phyloP scores from a whole-genome alignment of 2,797 vertebrate genomes.

The Pyrocephalus nanus region DNA sequence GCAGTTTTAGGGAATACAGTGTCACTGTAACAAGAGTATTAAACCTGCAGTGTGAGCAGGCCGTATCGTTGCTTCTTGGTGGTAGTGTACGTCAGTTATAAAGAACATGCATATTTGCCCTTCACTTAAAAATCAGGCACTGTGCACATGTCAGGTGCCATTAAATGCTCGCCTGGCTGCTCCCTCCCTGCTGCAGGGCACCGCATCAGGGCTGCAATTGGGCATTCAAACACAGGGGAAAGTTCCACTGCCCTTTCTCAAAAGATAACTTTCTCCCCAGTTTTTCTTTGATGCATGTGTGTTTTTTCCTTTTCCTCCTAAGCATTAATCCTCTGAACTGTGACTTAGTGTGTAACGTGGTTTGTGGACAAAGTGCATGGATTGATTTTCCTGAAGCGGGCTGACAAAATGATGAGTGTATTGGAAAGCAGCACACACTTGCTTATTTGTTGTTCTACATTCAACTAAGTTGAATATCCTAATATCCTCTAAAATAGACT shows the following conservation, averaged over 20 bases:
- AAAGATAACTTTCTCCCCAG: neutral
- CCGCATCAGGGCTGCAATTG: accelerated
- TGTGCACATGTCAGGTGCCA: accelerated
- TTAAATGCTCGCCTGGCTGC: neutral
- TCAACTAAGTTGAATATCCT: neutral
- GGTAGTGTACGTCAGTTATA: neutral
- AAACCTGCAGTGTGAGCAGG: neutral
- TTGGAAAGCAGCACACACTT: conserved; percentile 1
- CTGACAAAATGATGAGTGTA: conserved; percentile 39
- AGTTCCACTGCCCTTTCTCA: neutral
- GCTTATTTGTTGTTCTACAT: conserved; percentile 3
- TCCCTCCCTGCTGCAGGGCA: neutral
- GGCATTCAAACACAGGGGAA: accelerated
- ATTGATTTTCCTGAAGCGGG: conserved; percentile 60
- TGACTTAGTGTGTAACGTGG: neutral
- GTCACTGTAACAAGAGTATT: neutral
- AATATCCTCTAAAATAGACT: neutral
- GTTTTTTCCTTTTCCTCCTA: neutral
- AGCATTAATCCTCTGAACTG: neutral
- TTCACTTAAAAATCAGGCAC: neutral
- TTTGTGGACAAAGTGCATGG: neutral
- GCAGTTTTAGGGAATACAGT: neutral
- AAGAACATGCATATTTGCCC: neutral
- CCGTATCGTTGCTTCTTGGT: neutral
- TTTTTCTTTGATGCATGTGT: neutral